Evolutionary conservation across 1,140 invertebrate species (phyloP).

Genomic region (Euwallacea fornicatus): DNA sequence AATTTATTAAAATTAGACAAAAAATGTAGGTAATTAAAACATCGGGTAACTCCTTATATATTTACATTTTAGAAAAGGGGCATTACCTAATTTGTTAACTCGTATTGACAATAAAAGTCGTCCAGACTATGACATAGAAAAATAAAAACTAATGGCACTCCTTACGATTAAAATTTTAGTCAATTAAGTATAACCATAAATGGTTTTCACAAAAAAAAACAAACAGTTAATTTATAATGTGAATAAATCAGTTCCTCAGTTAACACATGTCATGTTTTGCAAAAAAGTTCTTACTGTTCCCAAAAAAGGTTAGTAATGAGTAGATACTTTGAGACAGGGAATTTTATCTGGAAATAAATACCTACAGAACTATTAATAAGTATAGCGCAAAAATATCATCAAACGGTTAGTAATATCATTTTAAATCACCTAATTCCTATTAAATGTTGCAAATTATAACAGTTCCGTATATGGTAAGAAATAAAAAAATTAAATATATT

Average conservation of each 20-base stretch:
- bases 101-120: conserved; percentile 5
- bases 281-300: neutral
- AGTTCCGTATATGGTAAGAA: too few relatives aligned
- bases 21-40: conserved; percentile 7
- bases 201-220: neutral
- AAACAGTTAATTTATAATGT: neutral
- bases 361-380: too few relatives aligned
- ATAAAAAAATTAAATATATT: too few relatives aligned
- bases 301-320: too few relatives aligned
- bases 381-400: too few relatives aligned
- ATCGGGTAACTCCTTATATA: conserved; percentile 27
- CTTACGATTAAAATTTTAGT: conserved; percentile 9
- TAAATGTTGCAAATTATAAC: neutral
- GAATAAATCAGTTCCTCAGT: conserved; percentile 26
- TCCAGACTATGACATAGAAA: conserved; percentile 7
- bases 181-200: too few relatives aligned
- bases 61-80: conserved; percentile 7
- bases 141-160: conserved; percentile 36
- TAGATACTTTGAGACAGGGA: too few relatives aligned
- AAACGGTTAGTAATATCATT: too few relatives aligned
- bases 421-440: too few relatives aligned
- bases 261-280: neutral
- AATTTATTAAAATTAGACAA: conserved; percentile 19
- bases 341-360: too few relatives aligned
- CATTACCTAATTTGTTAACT: neutral